A percentile compares a stretch with the other conserved stretches of the same genome.
Conservation (phyloP, 2,888 invertebrate genomes). For the Lepidonotus clava region DNA sequence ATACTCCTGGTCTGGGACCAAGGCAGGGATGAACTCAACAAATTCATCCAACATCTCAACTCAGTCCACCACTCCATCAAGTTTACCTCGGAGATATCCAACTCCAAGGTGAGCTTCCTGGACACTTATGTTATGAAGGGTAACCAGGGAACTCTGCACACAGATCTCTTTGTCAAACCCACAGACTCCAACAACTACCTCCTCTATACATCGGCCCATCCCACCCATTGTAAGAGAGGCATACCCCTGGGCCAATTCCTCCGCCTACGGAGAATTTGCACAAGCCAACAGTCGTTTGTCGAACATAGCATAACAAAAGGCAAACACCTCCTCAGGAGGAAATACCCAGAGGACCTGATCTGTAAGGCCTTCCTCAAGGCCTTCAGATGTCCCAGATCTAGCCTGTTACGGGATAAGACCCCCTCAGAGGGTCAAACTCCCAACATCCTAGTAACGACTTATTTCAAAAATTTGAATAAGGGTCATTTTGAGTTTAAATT, state of each 20-base stretch:
- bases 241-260: constrained; percentile 5
- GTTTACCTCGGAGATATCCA: constrained; percentile 9
- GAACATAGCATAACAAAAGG: not conserved
- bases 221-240: not conserved
- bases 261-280: constrained; percentile 13
- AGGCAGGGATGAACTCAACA: not conserved
- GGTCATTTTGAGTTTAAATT: too few species aligned
- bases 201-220: constrained; percentile 7
- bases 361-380: not conserved
- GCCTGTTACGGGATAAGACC: too few species aligned
- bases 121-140: too few species aligned
- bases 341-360: not conserved
- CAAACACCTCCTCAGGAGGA: not conserved
- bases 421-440: too few species aligned
- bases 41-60: constrained; percentile 18
- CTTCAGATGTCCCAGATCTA: too few species aligned
- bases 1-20: not conserved
- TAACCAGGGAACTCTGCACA: not conserved
- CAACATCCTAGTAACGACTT: too few species aligned
- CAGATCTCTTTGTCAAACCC: not conserved
- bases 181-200: constrained; percentile 22
- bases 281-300: not conserved
- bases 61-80: not conserved
- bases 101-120: not conserved
- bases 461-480: too few species aligned